These are phyloP conservation scores for Cassiopea xamachana DNA, from an alignment of 30 jellyfish, hydroid and myxozoan species.

Conservation along the genomic window DNA sequence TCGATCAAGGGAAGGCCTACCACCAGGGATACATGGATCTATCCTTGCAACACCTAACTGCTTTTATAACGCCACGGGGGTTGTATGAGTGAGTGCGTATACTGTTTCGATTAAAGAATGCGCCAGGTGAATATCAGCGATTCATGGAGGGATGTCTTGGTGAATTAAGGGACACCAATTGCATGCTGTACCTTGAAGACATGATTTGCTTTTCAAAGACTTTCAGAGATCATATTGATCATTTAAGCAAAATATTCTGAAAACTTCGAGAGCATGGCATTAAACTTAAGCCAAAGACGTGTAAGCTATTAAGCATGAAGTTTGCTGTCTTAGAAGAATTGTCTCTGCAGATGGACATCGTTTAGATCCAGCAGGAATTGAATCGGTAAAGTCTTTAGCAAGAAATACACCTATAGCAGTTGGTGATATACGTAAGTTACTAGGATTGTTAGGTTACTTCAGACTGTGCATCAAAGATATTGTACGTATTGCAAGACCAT, in stretches of 20 bases:
- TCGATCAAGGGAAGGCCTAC: conserved; percentile 62
- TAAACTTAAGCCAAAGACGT: conserved; percentile 43
- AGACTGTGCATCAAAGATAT: conserved; percentile 35
- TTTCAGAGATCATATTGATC: conserved; percentile 34
- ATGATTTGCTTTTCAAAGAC: conserved; percentile 31
- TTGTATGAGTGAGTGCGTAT: conserved; percentile 68
- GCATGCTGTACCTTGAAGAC: conserved; percentile 30
- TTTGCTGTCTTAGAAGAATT: conserved; percentile 13
- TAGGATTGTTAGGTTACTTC: conserved; percentile 41
- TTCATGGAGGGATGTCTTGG: conserved; percentile 52
- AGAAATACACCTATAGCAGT: conserved; percentile 27
- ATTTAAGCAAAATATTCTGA: conserved; percentile 7
- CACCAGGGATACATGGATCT: conserved; percentile 60
- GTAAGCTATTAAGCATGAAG: conserved; percentile 8
- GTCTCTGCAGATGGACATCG: conserved; percentile 36
- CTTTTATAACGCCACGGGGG: conserved; percentile 71
- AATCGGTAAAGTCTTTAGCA: conserved; percentile 18
- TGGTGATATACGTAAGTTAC: conserved; percentile 29
- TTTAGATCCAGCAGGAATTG: neutral
- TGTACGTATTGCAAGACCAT: conserved; percentile 47
- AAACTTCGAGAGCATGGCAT: conserved; percentile 23
- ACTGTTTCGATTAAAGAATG: conserved; percentile 64
- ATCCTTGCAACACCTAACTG: conserved; percentile 35
- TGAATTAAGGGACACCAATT: conserved; percentile 24
- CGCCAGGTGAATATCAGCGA: conserved; percentile 75